Percentiles rank a stretch among this genome's conserved stretches.
Conservation (phyloP, 2,888 invertebrate genomes). For the Drymonia ruficornis region DNA sequence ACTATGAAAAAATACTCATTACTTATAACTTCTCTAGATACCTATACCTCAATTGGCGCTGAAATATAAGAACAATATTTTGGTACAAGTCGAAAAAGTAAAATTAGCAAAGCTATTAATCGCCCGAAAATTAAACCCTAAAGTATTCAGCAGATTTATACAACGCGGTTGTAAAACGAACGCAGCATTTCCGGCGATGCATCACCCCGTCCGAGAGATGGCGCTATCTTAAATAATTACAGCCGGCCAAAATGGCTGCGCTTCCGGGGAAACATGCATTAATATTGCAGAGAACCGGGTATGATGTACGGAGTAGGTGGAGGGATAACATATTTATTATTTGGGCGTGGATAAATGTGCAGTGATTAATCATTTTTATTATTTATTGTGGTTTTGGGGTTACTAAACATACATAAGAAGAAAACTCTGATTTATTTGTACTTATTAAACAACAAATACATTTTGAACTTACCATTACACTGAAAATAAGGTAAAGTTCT, state of each 20-base stretch:
- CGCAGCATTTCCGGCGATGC: constrained; percentile 28
- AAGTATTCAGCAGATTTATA: constrained; percentile 4
- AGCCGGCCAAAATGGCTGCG: constrained; percentile 15
- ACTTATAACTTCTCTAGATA: too few species aligned
- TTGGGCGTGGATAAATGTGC: constrained; percentile 4
- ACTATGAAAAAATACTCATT: too few species aligned
- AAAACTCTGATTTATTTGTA: too few species aligned
- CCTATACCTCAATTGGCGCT: too few species aligned
- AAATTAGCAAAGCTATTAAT: not conserved
- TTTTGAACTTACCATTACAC: too few species aligned
- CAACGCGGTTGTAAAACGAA: constrained; percentile 17
- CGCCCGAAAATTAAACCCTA: not conserved
- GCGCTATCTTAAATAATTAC: constrained; percentile 43
- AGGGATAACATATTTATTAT: constrained; percentile 19
- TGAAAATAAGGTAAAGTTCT: too few species aligned
- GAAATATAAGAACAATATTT: too few species aligned
- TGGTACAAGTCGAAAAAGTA: too few species aligned
- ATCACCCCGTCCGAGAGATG: constrained; percentile 31
- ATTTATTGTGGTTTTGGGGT: not conserved
- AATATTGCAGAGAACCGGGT: constrained; percentile 29
- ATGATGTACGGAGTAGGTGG: constrained; percentile 26
- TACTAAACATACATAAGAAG: too few species aligned
- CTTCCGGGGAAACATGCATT: constrained; percentile 37
- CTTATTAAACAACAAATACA: too few species aligned
- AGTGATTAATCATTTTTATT: not conserved